These are phyloP conservation scores for Biston stratarius DNA, from an alignment of 2,888 invertebrate species.

Conservation along the genomic window DNA sequence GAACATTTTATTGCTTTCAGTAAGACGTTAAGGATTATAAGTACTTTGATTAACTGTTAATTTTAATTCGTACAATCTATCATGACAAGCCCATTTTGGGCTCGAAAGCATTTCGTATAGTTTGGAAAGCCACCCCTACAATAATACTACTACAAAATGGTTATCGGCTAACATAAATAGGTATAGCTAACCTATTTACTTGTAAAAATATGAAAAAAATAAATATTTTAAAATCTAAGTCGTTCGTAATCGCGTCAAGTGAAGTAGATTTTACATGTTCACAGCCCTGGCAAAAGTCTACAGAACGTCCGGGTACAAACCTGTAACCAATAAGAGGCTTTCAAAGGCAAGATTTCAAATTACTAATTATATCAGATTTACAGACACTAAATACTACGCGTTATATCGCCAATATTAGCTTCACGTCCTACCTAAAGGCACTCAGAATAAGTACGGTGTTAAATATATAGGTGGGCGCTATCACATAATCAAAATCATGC, in stretches of 20 bases:
- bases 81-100: conserved; percentile 5
- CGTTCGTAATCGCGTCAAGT: conserved; percentile 60
- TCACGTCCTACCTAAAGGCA: background rate
- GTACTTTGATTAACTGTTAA: background rate
- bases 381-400: background rate
- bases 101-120: conserved; percentile 9
- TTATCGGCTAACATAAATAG: conserved; percentile 26
- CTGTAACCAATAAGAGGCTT: background rate
- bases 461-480: too few relatives aligned
- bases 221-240: conserved; percentile 60
- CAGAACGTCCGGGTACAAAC: conserved; percentile 42
- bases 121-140: conserved; percentile 41
- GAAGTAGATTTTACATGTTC: conserved; percentile 72
- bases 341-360: conserved; percentile 4
- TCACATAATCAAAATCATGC: background rate
- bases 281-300: conserved; percentile 77
- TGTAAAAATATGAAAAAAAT: conserved; percentile 54
- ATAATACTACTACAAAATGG: conserved; percentile 33
- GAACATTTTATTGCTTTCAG: background rate
- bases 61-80: conserved; percentile 16
- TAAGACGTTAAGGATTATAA: background rate
- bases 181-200: conserved; percentile 42
- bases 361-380: background rate
- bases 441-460: background rate
- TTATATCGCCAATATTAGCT: background rate